phyloP scores from a whole-genome alignment of 2,113 vertebrate species.

The Saimiri boliviensis region DNA sequence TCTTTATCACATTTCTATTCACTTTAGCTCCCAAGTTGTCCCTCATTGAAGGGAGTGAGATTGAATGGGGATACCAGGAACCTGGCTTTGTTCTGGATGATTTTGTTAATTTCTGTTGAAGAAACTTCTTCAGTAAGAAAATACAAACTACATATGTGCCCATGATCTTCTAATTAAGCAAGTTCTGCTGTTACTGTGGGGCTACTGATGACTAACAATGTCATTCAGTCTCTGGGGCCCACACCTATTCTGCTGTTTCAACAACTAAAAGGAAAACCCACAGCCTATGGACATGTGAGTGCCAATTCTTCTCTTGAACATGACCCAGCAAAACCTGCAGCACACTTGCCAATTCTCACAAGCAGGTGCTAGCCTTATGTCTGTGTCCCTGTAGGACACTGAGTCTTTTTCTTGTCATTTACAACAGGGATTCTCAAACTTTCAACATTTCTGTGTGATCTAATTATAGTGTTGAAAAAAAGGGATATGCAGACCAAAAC shows the following conservation, averaged over 20 bases:
- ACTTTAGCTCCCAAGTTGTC: background rate
- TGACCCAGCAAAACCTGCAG: background rate
- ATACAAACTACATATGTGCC: background rate
- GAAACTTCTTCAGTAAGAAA: background rate
- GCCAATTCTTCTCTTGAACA: background rate
- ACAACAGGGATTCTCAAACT: background rate
- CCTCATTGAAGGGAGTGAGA: background rate
- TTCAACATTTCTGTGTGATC: background rate
- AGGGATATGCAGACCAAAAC: background rate
- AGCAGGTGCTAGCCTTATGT: background rate
- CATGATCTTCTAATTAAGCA: background rate
- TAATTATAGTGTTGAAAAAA: background rate
- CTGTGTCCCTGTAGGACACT: background rate
- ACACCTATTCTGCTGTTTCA: background rate
- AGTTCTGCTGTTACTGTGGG: background rate
- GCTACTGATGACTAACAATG: background rate
- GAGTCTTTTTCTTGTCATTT: background rate
- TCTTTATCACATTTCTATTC: background rate
- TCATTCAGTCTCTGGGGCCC: background rate
- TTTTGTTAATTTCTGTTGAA: background rate
- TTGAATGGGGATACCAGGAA: background rate
- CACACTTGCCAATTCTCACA: background rate
- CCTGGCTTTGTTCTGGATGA: background rate
- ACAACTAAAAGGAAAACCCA: background rate
- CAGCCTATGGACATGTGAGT: too few species aligned